Base-by-base conservation (phyloP, 2,888 invertebrate genomes). In the Sarcophaga carnaria region DNA sequence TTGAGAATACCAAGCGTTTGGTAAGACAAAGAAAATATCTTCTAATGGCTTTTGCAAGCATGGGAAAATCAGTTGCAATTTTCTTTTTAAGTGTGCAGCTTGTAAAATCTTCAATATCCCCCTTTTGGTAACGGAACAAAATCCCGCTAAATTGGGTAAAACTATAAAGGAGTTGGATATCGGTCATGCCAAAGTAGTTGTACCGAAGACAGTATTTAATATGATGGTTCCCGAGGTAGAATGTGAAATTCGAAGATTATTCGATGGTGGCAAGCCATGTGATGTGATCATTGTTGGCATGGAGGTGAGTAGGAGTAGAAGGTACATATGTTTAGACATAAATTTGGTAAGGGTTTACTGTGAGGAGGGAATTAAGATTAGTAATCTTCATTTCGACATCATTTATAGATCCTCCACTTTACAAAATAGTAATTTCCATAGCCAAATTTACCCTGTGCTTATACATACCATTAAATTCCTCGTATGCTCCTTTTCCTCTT, bases 171-270 rank as follows among this genome's bases (percentile, higher is more conserved):
- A 96, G 86, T 93, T 97, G 12, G 95, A 97, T 89, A 93, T 96
- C 1, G 92, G 93, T 0, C 94, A 94, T 87, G 96, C 96, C 0
- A 93, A 94, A n/a, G 92, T 95, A 20, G 94, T 96, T 0, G 95
- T 96, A 85, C 94, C 95, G 27, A 97, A 97, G 93, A 96, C 96
- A 0, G 94, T 93, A 88, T 97, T 97, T 91, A 96, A 96, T 71
- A 97, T 97, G 97, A 92, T 95, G 54, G 95, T 96, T 20, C 96
- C 96, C 0, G 95, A 96, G 90, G 94, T 97, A 17, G 93, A 94
- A 72, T 92, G 94, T 11, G 93, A 94, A 63, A 90, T 96, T 84
- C 94, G 95, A 88, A 94, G 94, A 27, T 93, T 95, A 67, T 94
- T 95, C 67, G 90, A 90, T 47, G 92, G 92, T 4, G 89, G 81